phyloP scores from a whole-genome alignment of 2,113 vertebrate genomes.

The Pangasianodon hypophthalmus region DNA sequence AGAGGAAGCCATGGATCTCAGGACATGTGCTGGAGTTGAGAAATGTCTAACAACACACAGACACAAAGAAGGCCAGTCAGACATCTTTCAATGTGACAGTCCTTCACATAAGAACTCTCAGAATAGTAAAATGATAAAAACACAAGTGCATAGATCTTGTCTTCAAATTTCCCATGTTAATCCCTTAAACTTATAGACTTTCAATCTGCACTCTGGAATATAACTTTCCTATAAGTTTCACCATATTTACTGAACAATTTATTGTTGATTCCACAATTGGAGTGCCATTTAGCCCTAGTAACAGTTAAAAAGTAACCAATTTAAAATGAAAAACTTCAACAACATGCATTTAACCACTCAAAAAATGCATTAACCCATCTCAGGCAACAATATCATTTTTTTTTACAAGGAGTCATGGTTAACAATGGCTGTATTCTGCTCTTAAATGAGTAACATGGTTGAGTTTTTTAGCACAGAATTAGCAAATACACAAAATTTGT shows the following conservation, averaged over 20 bases:
- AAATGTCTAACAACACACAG: conserved; percentile 79
- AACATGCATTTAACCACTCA: not conserved
- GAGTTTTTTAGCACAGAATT: not conserved
- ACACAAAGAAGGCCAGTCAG: not conserved
- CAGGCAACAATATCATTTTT: not conserved
- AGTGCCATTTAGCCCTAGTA: not conserved
- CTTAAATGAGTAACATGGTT: not conserved
- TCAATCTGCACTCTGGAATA: not conserved
- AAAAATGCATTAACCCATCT: not conserved
- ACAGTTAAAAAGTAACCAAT: not conserved
- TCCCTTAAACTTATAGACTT: not conserved
- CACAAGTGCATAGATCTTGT: not conserved
- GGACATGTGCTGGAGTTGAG: conserved; percentile 91
- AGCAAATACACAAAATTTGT: not conserved
- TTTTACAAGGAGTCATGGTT: not conserved
- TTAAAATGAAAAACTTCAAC: not conserved
- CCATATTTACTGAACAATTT: no score
- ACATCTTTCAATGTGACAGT: not conserved
- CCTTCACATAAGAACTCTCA: not conserved
- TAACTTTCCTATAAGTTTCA: not conserved
- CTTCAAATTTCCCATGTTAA: not conserved
- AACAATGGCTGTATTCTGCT: not conserved
- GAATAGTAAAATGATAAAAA: not conserved
- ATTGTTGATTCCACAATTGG: not conserved
- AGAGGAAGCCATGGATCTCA: conserved; percentile 92